Base-by-base conservation (phyloP, 2,888 invertebrate genomes). In the Erebia epiphron region DNA sequence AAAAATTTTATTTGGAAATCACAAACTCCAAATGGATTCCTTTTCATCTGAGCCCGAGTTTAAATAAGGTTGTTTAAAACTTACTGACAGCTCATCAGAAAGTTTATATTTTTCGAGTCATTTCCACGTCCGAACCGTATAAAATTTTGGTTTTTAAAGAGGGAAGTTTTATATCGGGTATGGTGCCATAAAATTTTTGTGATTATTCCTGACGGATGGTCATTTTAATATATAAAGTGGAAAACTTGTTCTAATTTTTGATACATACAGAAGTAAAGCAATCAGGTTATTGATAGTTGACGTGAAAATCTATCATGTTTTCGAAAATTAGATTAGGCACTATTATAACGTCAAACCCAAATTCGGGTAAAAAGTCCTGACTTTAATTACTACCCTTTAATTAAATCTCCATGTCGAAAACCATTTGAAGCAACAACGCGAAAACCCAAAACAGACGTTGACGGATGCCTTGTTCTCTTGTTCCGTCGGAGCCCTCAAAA, bases 1-100 rank as follows among this genome's bases (percentile, higher is more conserved):
- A 72, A 73, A 77, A 85, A 86, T 82, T 83, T 83, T 82, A 83
- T 87, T 85, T 82, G 75, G 76, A 69, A 82, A 80, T 80, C 79
- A 77, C 82, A 71, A 82, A 79, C 79, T 82, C 75, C 77, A 79
- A 83, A 81, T 79, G 79, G 75, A 80, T 83, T 80, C 75, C 82
- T 81, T 83, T 78, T 79, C 72, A 76, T 75, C 61, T 61, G 66
- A 78, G 78, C 78, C 75, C 63, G 54, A 66, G 70, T 73, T 35
- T 70, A 66, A 62, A 49, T 66, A 69, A 69, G 64, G 69, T 60
- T 69, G 64, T 68, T 72, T 68, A 71, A 73, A 72, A 73, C 56
- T 70, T 71, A 14, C 64, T 41, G 26, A 49, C 43, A 46, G 58
- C 60, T 61, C 41, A 35, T 68, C 56, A 67, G 49, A 16, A 49